These are phyloP conservation scores for Druon quercuslanigerum DNA, from an alignment of 1,140 invertebrate genomes.

Conservation along the genomic window DNA sequence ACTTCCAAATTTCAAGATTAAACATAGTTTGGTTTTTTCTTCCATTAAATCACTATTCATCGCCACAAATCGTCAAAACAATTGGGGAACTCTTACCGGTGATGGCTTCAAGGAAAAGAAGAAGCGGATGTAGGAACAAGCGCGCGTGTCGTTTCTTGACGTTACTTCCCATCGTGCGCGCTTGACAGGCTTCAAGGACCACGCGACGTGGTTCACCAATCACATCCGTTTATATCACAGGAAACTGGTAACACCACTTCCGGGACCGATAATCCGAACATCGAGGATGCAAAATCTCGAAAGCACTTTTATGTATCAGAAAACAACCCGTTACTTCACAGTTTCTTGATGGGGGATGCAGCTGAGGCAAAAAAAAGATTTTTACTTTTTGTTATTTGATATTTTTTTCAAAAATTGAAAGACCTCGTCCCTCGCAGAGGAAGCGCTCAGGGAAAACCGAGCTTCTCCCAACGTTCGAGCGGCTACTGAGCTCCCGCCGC, in stretches of 20 bases:
- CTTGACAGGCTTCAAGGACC: slow-evolving; percentile 36
- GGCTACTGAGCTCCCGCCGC: slow-evolving; percentile 74
- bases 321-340: slow-evolving; percentile 35
- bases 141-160: slow-evolving; percentile 57
- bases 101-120: slow-evolving; percentile 58
- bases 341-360: neutral
- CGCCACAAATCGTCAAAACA: neutral
- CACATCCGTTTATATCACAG: slow-evolving; percentile 44
- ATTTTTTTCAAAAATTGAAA: neutral
- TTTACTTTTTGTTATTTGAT: neutral
- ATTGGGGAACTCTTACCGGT: slow-evolving; percentile 60
- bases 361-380: neutral
- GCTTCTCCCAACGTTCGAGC: slow-evolving; percentile 65
- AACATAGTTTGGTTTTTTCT: neutral
- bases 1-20: neutral
- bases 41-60: slow-evolving; percentile 8
- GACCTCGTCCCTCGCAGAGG: neutral
- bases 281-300: neutral
- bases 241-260: slow-evolving; percentile 58
- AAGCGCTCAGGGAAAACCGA: slow-evolving; percentile 45
- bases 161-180: slow-evolving; percentile 63
- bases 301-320: slow-evolving; percentile 41
- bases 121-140: slow-evolving; percentile 51
- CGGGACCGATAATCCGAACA: slow-evolving; percentile 46
- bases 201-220: slow-evolving; percentile 50